Base-by-base conservation (phyloP, 2,888 invertebrate species). In the Eilema sororculum region DNA sequence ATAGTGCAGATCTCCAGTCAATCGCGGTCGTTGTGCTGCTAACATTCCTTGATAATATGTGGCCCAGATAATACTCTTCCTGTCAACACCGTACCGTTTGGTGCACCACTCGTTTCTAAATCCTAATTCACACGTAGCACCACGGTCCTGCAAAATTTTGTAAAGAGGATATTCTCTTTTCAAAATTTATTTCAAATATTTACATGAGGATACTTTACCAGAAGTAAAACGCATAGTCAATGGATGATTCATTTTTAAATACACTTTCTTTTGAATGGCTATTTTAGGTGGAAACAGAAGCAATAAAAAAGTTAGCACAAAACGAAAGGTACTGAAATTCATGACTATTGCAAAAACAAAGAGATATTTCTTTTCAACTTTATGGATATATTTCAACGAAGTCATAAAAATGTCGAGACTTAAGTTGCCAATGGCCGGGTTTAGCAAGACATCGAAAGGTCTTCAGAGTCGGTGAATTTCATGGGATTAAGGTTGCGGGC, bases 381-480 rank as follows among this genome's bases (percentile, higher is more conserved):
- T 78, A 75, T 75, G 69, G 73, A 75, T 81, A 76, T 81, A 81
- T 87, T 85, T 84, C 80, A 85, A 84, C 77, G 93, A 93, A 92
- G 88, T 86, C 92, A 79, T 90, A 92, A 86, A 91, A 93, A 86
- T 90, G 92, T 80, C 79, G 84, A 77, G 87, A 86, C 89, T 92
- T 91, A 89, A 86, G 87, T 90, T 87, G 90, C 90, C 87, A 91
- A 90, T 87, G 87, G 81, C 84, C 85, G 90, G 90, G 91, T 91
- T 91, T 90, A 87, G 82, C 82, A 87, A 90, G 88, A 90, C 93
- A 86, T 87, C 85, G 90, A 76, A 86, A 89, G 93, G 93, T 92
- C 93, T 93, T 93, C 90, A 80, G 83, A 87, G 84, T 87, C 87
- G 87, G 84, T 87, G 87, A 91, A 89, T 90, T 90, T 89, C 84